phyloP scores from a whole-genome alignment of 2,888 invertebrate genomes.

The Eristalinus sepulchralis region DNA sequence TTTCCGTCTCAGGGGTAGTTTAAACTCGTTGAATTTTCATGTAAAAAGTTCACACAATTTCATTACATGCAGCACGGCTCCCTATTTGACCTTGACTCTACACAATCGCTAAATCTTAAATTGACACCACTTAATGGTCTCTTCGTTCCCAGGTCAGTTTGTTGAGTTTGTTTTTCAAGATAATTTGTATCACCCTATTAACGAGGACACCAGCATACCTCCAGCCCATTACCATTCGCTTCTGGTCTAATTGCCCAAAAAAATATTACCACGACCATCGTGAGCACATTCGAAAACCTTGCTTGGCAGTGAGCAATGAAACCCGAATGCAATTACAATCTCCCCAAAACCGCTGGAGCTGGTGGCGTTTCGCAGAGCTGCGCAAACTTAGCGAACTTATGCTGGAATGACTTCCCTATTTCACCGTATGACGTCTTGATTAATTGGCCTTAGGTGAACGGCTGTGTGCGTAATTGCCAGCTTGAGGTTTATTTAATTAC shows the following conservation, averaged over 20 bases:
- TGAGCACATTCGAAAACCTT: neutral
- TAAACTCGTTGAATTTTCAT: too few species aligned
- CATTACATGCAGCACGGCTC: neutral
- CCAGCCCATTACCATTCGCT: neutral
- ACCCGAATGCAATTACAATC: neutral
- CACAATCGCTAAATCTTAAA: neutral
- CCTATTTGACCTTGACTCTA: neutral
- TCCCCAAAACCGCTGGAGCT: neutral
- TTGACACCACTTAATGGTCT: neutral
- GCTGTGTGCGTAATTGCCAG: conserved; percentile 7
- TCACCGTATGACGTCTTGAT: conserved; percentile 14
- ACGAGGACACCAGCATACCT: neutral
- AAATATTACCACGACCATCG: neutral
- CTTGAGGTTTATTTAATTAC: neutral
- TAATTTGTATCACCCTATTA: neutral
- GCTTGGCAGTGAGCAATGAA: neutral
- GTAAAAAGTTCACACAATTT: neutral
- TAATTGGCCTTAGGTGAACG: conserved; percentile 3
- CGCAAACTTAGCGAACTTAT: neutral
- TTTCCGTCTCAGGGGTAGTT: too few species aligned
- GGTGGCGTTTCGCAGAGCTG: neutral
- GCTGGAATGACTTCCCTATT: conserved; percentile 13
- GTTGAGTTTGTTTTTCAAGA: neutral
- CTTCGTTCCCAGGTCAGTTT: neutral
- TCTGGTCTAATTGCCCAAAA: neutral